Evolutionary conservation across 2,797 vertebrate species (phyloP).

Genomic region (Bucorvus abyssinicus): DNA sequence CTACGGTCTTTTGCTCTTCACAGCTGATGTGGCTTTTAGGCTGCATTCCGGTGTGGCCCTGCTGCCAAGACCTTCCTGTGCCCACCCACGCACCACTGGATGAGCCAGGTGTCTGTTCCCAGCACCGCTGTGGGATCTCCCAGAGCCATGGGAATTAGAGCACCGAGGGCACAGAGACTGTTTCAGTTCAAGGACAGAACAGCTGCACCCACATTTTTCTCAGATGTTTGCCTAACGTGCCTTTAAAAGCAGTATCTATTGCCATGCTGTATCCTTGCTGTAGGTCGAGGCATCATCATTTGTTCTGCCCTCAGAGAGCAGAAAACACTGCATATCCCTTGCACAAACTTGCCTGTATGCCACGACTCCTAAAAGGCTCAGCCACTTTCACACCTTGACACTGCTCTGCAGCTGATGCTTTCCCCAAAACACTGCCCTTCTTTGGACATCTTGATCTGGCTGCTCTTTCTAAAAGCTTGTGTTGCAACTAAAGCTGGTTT

Average conservation of each 20-base stretch:
- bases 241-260: background rate
- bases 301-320: background rate
- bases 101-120: background rate
- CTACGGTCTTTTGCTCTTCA: background rate
- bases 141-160: background rate
- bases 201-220: background rate
- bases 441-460: background rate
- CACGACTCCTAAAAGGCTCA: background rate
- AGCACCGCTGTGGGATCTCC: rapidly evolving
- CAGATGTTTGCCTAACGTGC: background rate
- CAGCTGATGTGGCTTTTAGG: background rate
- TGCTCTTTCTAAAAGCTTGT: background rate
- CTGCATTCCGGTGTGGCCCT: background rate
- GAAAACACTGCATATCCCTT: background rate
- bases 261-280: background rate
- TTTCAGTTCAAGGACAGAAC: background rate
- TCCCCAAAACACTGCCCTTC: background rate
- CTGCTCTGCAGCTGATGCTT: background rate
- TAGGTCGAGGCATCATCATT: background rate
- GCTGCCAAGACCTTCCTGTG: background rate
- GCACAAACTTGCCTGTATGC: background rate
- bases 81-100: background rate
- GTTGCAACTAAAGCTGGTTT: background rate
- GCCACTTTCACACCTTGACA: background rate
- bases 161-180: rapidly evolving